Evolutionary conservation across 2,113 vertebrate species (phyloP).

Genomic region (Lepisosteus osseus): DNA sequence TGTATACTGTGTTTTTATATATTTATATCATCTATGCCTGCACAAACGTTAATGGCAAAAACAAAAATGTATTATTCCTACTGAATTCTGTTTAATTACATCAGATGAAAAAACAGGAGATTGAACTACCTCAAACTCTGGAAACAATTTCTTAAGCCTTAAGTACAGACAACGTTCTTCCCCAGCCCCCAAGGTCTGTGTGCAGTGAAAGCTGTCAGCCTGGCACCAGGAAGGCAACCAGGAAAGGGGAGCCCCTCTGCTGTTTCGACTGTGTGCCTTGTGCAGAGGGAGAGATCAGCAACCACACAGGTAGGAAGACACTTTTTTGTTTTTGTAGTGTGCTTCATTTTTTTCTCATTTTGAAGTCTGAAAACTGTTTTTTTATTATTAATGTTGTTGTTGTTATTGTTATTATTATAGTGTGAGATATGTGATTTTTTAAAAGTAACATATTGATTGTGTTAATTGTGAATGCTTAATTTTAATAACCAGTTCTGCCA

Average conservation of each 20-base stretch:
- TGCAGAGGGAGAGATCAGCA: background rate
- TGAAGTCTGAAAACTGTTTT: too few species aligned
- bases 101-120: too few species aligned
- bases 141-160: too few species aligned
- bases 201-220: constrained; percentile 1
- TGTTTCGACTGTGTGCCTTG: background rate
- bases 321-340: background rate
- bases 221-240: background rate
- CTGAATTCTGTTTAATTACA: too few species aligned
- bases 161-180: background rate
- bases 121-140: too few species aligned
- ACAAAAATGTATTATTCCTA: too few species aligned
- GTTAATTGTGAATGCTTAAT: background rate
- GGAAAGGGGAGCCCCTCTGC: constrained; percentile 1
- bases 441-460: background rate
- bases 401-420: background rate
- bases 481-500: background rate
- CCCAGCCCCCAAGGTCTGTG: background rate
- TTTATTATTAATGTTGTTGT: background rate
- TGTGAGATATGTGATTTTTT: background rate
- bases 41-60: too few species aligned
- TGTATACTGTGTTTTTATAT: too few species aligned
- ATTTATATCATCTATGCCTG: too few species aligned
- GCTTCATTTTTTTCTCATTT: too few species aligned
- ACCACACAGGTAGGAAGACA: background rate